These are phyloP conservation scores for Neolamprologus sp. DNA, from an alignment of 2,113 vertebrate species.

Conservation along the genomic window DNA sequence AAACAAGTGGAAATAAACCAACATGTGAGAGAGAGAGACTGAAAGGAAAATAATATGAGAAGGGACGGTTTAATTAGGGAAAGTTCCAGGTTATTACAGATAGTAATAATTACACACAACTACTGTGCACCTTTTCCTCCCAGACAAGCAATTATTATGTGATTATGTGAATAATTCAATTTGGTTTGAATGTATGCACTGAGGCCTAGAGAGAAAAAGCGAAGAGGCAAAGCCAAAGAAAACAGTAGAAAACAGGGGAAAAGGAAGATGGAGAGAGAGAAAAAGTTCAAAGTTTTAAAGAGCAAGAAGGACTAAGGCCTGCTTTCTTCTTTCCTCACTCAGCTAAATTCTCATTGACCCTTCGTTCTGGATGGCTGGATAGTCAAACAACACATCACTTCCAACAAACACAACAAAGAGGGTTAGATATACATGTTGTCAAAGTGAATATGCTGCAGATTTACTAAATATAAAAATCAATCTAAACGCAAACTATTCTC, in stretches of 20 bases:
- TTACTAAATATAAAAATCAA: neutral
- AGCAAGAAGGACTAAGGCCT: neutral
- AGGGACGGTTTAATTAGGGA: conserved; percentile 21
- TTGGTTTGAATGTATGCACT: neutral
- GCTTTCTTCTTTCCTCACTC: neutral
- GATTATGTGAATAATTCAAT: conserved; percentile 35
- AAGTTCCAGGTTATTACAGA: conserved; percentile 48
- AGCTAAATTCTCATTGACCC: neutral
- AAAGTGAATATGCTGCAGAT: neutral
- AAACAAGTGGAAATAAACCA: conserved; percentile 39
- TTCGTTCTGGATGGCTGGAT: neutral
- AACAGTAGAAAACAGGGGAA: neutral
- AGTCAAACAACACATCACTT: neutral
- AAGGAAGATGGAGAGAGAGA: neutral
- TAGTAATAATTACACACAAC: conserved; percentile 35
- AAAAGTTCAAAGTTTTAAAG: neutral
- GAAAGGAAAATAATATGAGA: neutral
- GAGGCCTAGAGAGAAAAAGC: neutral
- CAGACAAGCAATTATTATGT: conserved; percentile 27
- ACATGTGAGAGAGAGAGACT: neutral
- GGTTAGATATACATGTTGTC: neutral
- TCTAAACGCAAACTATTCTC: neutral
- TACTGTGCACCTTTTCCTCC: conserved; percentile 42
- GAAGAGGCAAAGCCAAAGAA: neutral
- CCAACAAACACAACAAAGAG: neutral